phyloP scores from a whole-genome alignment of 1,140 invertebrate species.

The Saccostrea cuccullata region DNA sequence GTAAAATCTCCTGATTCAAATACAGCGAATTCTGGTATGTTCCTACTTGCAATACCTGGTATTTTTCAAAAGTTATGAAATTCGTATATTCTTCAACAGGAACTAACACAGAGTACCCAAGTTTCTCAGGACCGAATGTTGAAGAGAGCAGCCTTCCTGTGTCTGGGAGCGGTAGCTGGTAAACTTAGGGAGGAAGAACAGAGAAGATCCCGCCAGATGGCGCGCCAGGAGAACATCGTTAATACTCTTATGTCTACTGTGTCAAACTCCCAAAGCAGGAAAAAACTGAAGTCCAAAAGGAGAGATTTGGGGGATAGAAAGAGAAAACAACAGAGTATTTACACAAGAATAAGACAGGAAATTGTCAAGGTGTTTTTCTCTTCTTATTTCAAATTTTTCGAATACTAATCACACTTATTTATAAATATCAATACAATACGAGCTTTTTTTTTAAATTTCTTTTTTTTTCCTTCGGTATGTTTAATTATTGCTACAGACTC shows the following conservation, averaged over 20 bases:
- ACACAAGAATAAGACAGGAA: constrained; percentile 46
- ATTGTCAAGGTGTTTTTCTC: constrained; percentile 44
- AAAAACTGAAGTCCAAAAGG: constrained; percentile 33
- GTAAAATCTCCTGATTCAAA: too few relatives aligned
- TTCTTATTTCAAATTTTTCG: not conserved
- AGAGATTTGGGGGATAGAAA: constrained; percentile 29
- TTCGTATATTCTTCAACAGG: constrained; percentile 25
- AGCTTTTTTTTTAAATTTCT: too few relatives aligned
- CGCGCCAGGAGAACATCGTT: constrained; percentile 20
- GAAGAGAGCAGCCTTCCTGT: constrained; percentile 41
- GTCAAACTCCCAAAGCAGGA: not conserved
- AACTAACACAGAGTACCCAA: constrained; percentile 30
- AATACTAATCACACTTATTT: too few relatives aligned
- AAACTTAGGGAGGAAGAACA: constrained; percentile 32
- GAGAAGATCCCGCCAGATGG: not conserved
- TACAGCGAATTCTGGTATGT: too few relatives aligned
- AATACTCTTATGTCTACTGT: constrained; percentile 19
- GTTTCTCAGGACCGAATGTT: not conserved
- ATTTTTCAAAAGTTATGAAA: too few relatives aligned
- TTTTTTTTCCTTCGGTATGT: too few relatives aligned
- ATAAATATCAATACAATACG: too few relatives aligned
- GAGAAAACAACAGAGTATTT: constrained; percentile 8
- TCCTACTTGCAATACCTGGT: too few relatives aligned
- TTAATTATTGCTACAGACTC: too few relatives aligned
- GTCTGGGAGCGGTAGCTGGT: constrained; percentile 46